phyloP scores from a whole-genome alignment of 2,888 invertebrate genomes.

The Lasioglossum leucozonium region DNA sequence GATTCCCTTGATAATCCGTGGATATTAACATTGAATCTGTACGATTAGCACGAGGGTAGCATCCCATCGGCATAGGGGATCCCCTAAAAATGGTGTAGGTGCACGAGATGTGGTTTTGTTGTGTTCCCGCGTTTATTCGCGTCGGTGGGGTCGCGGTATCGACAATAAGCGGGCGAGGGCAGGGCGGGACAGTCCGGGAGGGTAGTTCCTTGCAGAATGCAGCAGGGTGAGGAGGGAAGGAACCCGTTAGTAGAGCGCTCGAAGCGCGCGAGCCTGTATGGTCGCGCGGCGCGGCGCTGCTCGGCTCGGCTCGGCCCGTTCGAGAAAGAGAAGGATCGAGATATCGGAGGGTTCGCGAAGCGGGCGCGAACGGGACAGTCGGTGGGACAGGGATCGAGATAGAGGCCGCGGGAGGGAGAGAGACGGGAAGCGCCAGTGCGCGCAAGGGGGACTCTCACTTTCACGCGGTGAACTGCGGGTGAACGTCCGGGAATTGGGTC shows the following conservation, averaged over 20 bases:
- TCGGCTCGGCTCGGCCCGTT: slow-evolving; percentile 29
- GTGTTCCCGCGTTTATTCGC: slow-evolving; percentile 44
- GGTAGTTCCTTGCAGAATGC: slow-evolving; percentile 61
- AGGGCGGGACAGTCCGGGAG: slow-evolving; percentile 65
- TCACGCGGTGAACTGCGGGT: slow-evolving; percentile 88
- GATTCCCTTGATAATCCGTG: no score
- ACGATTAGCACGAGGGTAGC: not conserved
- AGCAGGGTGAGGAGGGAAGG: slow-evolving; percentile 70
- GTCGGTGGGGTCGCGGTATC: slow-evolving; percentile 32
- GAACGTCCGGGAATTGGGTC: slow-evolving; percentile 93
- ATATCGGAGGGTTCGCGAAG: slow-evolving; percentile 55
- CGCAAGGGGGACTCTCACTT: slow-evolving; percentile 88
- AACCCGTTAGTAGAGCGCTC: slow-evolving; percentile 82
- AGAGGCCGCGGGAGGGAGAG: slow-evolving; percentile 63
- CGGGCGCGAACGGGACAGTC: slow-evolving; percentile 53
- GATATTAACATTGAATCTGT: no score
- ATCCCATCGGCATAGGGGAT: no score
- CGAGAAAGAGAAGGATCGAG: slow-evolving; percentile 57
- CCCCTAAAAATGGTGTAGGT: not conserved
- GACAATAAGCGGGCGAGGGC: slow-evolving; percentile 50
- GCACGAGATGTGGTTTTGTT: not conserved
- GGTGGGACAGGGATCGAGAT: slow-evolving; percentile 41
- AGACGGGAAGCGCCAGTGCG: slow-evolving; percentile 66
- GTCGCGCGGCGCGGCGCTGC: slow-evolving; percentile 46
- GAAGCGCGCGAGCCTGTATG: slow-evolving; percentile 65